These are phyloP conservation scores for Maccullochella peelii DNA, from an alignment of 2,113 vertebrate genomes.

Conservation along the genomic window DNA sequence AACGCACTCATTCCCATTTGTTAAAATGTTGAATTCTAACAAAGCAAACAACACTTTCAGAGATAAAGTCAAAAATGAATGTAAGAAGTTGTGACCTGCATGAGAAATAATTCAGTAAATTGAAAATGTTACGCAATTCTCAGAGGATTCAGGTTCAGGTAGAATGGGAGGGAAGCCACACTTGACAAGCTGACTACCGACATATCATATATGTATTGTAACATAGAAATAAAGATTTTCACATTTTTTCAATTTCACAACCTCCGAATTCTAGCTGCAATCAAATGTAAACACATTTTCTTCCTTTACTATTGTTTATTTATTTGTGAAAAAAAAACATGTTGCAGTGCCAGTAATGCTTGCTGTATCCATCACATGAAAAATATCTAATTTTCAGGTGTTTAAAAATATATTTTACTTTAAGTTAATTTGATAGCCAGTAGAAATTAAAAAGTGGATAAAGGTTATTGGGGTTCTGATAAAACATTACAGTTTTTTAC, in stretches of 20 bases:
- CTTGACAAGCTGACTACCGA: neutral
- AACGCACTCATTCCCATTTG: neutral
- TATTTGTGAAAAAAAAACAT: neutral
- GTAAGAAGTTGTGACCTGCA: neutral
- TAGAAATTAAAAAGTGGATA: conserved; percentile 15
- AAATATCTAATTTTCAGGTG: neutral
- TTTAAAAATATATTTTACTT: neutral
- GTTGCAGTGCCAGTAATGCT: neutral
- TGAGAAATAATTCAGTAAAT: conserved; percentile 3
- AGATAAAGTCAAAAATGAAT: neutral
- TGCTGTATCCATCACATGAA: neutral
- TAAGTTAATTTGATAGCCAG: neutral
- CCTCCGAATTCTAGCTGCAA: neutral
- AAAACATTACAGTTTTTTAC: no score
- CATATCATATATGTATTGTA: neutral
- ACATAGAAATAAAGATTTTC: neutral
- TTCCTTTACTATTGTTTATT: neutral
- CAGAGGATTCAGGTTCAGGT: neutral
- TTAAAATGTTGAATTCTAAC: conserved; percentile 21
- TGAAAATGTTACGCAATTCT: conserved; percentile 20
- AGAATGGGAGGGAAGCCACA: neutral
- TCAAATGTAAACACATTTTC: neutral
- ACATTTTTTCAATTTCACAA: neutral
- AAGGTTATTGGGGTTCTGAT: neutral
- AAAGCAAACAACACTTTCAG: neutral